Conservation (phyloP, 2,888 invertebrate genomes). For the Pristionchus fissidentatus region DNA sequence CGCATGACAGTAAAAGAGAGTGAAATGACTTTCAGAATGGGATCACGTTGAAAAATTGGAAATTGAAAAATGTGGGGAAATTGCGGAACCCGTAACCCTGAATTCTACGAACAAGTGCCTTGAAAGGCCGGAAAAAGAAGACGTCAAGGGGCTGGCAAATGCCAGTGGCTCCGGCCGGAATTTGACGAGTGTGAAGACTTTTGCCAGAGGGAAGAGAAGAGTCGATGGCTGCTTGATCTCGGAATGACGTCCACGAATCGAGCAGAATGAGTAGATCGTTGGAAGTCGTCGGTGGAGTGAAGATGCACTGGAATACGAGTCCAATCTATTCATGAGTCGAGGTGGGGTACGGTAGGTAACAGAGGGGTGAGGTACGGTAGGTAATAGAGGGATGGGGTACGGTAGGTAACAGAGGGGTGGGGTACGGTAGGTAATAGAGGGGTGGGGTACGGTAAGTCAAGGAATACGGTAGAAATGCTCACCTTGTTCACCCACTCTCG, state of each 20-base stretch:
- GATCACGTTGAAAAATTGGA: too few species aligned
- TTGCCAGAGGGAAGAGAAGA: constrained; percentile 33
- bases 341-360: too few species aligned
- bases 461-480: too few species aligned
- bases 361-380: too few species aligned
- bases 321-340: too few species aligned
- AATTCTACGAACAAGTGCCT: constrained; percentile 28
- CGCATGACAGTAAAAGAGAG: background rate
- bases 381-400: too few species aligned
- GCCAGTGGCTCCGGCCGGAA: constrained; percentile 52
- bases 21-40: background rate
- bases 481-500: background rate
- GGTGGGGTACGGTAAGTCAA: too few species aligned
- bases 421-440: too few species aligned
- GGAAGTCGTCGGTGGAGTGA: background rate
- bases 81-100: background rate
- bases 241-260: constrained; percentile 37
- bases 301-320: too few species aligned
- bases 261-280: background rate
- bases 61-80: too few species aligned
- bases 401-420: too few species aligned
- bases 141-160: constrained; percentile 53
- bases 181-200: background rate
- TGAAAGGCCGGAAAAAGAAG: constrained; percentile 48
- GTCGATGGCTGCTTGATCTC: constrained; percentile 43